Evolutionary conservation across 2,888 invertebrate genomes (phyloP).

Genomic region (Drosophila demipolita): DNA sequence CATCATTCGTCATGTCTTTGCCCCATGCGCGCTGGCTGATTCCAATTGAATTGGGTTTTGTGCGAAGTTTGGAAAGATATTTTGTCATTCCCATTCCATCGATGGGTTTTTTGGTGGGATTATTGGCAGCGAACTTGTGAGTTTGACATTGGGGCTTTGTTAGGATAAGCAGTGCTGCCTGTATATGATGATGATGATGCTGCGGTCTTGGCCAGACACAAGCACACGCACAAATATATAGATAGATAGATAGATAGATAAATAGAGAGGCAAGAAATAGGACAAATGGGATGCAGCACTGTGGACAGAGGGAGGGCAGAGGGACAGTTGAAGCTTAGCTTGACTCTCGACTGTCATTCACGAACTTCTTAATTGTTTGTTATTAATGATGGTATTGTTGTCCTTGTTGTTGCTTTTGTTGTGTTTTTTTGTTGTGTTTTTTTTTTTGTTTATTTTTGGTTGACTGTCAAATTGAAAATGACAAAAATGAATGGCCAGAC

Average conservation of each 20-base stretch:
- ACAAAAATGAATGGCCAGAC: constrained; percentile 52
- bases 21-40: constrained; percentile 33
- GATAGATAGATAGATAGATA: constrained; percentile 5
- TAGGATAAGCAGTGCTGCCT: constrained; percentile 37
- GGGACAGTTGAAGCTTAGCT: constrained; percentile 40
- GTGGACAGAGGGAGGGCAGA: not conserved
- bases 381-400: constrained; percentile 68
- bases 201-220: constrained; percentile 26
- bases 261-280: not conserved
- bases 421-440: constrained; percentile 36
- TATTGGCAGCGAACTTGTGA: constrained; percentile 59
- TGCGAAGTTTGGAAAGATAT: constrained; percentile 18
- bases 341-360: constrained; percentile 53
- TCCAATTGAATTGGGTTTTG: constrained; percentile 50
- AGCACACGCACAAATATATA: not conserved
- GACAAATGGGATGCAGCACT: not conserved
- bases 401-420: constrained; percentile 29
- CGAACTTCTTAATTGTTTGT: constrained; percentile 74
- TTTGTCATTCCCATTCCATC: not conserved
- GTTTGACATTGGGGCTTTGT: constrained; percentile 42
- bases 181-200: constrained; percentile 35
- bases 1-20: constrained; percentile 68
- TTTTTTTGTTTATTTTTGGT: constrained; percentile 22
- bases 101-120: constrained; percentile 22
- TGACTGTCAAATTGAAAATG: constrained; percentile 70